These are phyloP conservation scores for Asobara japonica DNA, from an alignment of 1,140 invertebrate genomes.

Conservation along the genomic window DNA sequence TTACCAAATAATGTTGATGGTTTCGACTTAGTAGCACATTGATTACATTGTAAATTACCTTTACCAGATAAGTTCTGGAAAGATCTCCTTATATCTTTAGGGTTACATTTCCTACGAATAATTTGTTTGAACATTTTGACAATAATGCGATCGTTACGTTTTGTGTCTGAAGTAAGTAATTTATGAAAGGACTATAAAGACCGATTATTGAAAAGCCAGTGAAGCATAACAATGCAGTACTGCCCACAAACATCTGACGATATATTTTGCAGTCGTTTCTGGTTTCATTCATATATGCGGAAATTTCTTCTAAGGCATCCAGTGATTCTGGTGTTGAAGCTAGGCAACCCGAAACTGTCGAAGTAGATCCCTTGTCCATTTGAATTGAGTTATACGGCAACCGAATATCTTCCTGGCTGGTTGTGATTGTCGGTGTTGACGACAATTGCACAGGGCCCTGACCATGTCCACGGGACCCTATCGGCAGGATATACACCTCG, in stretches of 20 bases:
- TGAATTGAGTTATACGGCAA: constrained; percentile 18
- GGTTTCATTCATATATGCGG: no score
- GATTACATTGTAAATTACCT: background rate
- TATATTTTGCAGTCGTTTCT: no score
- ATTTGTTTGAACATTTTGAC: background rate
- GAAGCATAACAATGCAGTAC: background rate
- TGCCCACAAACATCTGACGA: background rate
- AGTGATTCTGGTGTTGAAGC: no score
- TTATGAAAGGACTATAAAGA: background rate
- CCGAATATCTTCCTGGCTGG: constrained; percentile 19
- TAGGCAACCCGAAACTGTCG: constrained; percentile 15
- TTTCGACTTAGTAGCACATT: no score
- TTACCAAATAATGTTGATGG: no score
- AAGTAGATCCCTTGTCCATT: constrained; percentile 4
- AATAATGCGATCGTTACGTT: background rate
- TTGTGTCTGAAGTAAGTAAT: background rate
- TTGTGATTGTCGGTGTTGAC: constrained; percentile 29
- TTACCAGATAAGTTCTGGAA: background rate
- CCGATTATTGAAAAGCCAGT: background rate
- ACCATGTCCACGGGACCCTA: constrained; percentile 8
- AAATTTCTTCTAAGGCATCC: no score
- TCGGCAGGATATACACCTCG: constrained; percentile 13
- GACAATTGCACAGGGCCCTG: constrained; percentile 17
- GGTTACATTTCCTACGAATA: background rate
- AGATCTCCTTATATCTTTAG: background rate